Evolutionary conservation across 1,140 invertebrate species (phyloP).

Genomic region (Odontomachus brunneus): DNA sequence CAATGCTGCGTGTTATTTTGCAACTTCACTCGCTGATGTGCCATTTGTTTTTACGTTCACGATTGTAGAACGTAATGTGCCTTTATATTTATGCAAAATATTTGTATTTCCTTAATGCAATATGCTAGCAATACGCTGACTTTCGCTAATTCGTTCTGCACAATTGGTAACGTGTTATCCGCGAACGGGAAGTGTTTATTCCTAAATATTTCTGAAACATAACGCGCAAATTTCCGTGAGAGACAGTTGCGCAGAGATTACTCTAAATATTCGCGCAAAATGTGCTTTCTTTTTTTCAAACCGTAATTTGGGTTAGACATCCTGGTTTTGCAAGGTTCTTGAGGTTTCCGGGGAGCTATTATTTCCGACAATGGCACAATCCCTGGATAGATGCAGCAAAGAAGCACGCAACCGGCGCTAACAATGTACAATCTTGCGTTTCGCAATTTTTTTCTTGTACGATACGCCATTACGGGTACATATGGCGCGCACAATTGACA

Average conservation of each 20-base stretch:
- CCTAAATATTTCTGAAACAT: neutral
- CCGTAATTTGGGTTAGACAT: conserved; percentile 17
- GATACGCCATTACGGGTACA: conserved; percentile 8
- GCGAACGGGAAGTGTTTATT: neutral
- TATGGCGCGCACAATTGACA: conserved; percentile 62
- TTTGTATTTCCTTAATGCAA: neutral
- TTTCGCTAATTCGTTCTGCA: neutral
- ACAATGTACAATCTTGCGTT: conserved; percentile 32
- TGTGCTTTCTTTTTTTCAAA: neutral
- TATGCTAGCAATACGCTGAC: neutral
- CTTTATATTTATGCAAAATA: neutral
- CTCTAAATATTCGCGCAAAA: conserved; percentile 21
- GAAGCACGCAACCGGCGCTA: conserved; percentile 64
- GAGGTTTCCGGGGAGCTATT: conserved; percentile 44
- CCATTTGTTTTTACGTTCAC: no score
- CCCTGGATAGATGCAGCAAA: conserved; percentile 58
- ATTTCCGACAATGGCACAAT: conserved; percentile 63
- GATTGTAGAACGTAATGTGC: neutral
- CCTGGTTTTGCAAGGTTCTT: conserved; percentile 4
- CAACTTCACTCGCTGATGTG: neutral
- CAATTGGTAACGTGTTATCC: neutral
- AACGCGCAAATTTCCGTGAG: neutral
- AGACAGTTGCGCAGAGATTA: neutral
- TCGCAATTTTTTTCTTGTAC: conserved; percentile 10
- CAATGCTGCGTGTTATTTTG: neutral